Evolutionary conservation across 2,113 vertebrate species (phyloP).

Genomic region (Rutilus rutilus): DNA sequence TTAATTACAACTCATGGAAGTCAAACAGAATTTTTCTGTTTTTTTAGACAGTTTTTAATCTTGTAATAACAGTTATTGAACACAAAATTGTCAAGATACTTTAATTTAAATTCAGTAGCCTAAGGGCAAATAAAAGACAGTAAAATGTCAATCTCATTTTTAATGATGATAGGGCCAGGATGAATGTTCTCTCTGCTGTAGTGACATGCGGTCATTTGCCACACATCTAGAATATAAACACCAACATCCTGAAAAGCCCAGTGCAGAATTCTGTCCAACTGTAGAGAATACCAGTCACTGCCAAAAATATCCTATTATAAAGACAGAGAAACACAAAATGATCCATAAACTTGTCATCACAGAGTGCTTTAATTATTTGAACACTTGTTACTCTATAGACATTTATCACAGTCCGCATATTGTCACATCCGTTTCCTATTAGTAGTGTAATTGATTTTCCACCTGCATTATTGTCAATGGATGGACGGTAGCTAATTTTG

Average conservation of each 20-base stretch:
- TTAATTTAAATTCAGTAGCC: conserved; percentile 30
- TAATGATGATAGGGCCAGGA: conserved; percentile 44
- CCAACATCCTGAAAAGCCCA: conserved; percentile 55
- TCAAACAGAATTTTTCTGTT: no score
- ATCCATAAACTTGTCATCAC: not conserved
- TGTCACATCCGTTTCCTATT: no score
- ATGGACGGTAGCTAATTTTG: no score
- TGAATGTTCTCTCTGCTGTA: conserved; percentile 56
- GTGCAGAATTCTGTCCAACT: conserved; percentile 59
- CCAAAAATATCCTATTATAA: conserved; percentile 44
- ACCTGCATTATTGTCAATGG: no score
- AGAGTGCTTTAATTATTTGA: not conserved
- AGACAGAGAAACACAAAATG: not conserved
- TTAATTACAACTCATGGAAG: no score
- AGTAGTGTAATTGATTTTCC: no score
- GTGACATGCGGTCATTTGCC: conserved; percentile 68
- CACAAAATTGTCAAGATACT: no score
- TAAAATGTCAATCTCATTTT: conserved; percentile 61
- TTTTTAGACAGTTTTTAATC: no score
- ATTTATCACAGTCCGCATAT: no score
- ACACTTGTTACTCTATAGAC: not conserved
- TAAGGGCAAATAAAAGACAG: conserved; percentile 63
- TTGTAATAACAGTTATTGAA: no score
- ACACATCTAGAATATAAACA: conserved; percentile 61
- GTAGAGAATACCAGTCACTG: conserved; percentile 64